Evolutionary conservation across 2,888 invertebrate genomes (phyloP).

Genomic region (Carcina quercana): DNA sequence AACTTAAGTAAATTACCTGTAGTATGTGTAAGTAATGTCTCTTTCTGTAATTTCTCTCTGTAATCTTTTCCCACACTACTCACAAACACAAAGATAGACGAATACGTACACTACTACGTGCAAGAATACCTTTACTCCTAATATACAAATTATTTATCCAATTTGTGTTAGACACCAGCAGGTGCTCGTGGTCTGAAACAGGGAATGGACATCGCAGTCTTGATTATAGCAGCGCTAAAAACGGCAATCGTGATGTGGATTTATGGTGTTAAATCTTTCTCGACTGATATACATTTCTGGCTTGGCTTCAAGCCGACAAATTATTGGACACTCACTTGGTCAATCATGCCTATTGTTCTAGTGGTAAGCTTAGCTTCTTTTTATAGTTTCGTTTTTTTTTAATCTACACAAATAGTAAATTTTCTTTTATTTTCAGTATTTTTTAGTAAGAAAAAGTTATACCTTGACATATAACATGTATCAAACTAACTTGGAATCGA

Average conservation of each 20-base stretch:
- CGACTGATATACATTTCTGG: constrained; percentile 52
- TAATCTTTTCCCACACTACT: too few relatives aligned
- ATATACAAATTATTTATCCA: too few relatives aligned
- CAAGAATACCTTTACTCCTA: too few relatives aligned
- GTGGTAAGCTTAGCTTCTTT: constrained; percentile 43
- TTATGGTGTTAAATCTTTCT: constrained; percentile 45
- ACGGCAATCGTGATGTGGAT: constrained; percentile 49
- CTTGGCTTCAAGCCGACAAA: constrained; percentile 51
- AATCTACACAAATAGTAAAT: too few relatives aligned
- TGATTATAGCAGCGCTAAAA: constrained; percentile 43
- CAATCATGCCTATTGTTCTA: constrained; percentile 33
- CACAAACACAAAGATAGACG: too few relatives aligned
- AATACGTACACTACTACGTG: too few relatives aligned
- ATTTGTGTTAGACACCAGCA: too few relatives aligned
- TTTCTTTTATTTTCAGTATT: constrained; percentile 1
- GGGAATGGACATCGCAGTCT: constrained; percentile 28
- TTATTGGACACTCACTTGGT: constrained; percentile 47
- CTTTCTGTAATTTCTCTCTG: too few relatives aligned
- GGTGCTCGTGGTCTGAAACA: too few relatives aligned
- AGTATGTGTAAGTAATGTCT: too few relatives aligned
- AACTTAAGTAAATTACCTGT: too few relatives aligned
- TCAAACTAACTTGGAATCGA: background rate
- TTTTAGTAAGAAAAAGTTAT: background rate
- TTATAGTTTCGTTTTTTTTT: too few relatives aligned
- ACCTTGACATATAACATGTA: background rate